Conservation (phyloP, 2,888 invertebrate species). For the Brachyopa scutellaris region DNA sequence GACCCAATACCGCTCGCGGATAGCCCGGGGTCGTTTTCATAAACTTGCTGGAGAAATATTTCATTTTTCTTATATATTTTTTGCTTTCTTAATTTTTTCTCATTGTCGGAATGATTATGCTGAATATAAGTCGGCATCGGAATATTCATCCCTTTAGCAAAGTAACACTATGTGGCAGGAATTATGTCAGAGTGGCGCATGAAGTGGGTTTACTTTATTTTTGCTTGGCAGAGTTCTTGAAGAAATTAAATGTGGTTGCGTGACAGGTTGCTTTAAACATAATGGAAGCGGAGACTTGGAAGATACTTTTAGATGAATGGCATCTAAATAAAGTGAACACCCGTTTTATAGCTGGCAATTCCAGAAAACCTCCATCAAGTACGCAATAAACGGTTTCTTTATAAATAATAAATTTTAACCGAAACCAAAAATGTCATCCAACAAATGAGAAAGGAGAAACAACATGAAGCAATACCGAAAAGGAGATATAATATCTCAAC, state of each 20-base stretch:
- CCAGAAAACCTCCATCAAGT: too few relatives aligned
- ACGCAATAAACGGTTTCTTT: not conserved
- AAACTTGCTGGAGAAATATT: constrained; percentile 53
- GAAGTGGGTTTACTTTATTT: constrained; percentile 19
- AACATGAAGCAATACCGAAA: not conserved
- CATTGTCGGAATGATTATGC: constrained; percentile 58
- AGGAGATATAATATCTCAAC: constrained; percentile 1
- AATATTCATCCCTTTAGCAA: constrained; percentile 44
- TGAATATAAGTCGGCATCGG: constrained; percentile 3
- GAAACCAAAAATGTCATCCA: not conserved
- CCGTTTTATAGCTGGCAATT: too few relatives aligned
- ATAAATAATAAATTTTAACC: not conserved
- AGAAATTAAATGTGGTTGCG: constrained; percentile 53
- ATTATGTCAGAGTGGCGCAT: not conserved
- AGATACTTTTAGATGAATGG: not conserved
- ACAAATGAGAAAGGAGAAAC: not conserved
- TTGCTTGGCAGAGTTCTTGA: constrained; percentile 17
- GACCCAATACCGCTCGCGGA: constrained; percentile 12
- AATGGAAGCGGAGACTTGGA: not conserved
- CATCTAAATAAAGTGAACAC: not conserved
- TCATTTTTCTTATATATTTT: constrained; percentile 22
- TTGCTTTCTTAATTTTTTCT: constrained; percentile 12
- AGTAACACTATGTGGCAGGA: constrained; percentile 22
- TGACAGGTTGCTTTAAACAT: constrained; percentile 2
- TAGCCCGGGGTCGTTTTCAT: constrained; percentile 30